phyloP scores from a whole-genome alignment of 2,888 invertebrate genomes.

The Dryadula phaetusa region DNA sequence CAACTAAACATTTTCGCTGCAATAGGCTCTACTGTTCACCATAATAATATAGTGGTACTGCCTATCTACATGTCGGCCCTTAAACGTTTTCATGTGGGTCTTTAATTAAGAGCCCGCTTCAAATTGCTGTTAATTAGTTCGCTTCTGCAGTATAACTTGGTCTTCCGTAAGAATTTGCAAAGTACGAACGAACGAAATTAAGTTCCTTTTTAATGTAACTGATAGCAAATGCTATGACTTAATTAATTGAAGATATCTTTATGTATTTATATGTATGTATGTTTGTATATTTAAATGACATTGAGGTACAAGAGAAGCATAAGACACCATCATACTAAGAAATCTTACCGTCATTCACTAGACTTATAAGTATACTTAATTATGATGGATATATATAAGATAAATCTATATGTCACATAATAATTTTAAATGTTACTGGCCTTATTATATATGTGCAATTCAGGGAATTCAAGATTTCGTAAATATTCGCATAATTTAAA shows the following conservation, averaged over 20 bases:
- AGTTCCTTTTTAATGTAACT: background rate
- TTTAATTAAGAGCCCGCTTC: conserved; percentile 40
- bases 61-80: conserved; percentile 16
- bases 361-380: too few species aligned
- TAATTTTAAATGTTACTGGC: too few species aligned
- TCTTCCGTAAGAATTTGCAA: conserved; percentile 10
- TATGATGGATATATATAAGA: too few species aligned
- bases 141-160: background rate
- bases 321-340: too few species aligned
- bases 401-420: too few species aligned
- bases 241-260: background rate
- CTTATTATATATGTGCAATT: too few species aligned
- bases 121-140: conserved; percentile 42
- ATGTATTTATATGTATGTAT: too few species aligned
- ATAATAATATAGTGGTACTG: conserved; percentile 16
- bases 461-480: too few species aligned
- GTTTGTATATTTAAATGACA: too few species aligned
- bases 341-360: too few species aligned
- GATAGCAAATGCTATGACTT: background rate
- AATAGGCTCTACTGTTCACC: background rate
- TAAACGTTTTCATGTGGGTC: conserved; percentile 30
- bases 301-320: too few species aligned
- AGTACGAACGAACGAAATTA: background rate
- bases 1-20: background rate
- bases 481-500: too few species aligned